Evolutionary conservation across 2,888 invertebrate genomes (phyloP), one percentile per base, ranked within the genome.

Genomic region (Apamea monoglypha): DNA sequence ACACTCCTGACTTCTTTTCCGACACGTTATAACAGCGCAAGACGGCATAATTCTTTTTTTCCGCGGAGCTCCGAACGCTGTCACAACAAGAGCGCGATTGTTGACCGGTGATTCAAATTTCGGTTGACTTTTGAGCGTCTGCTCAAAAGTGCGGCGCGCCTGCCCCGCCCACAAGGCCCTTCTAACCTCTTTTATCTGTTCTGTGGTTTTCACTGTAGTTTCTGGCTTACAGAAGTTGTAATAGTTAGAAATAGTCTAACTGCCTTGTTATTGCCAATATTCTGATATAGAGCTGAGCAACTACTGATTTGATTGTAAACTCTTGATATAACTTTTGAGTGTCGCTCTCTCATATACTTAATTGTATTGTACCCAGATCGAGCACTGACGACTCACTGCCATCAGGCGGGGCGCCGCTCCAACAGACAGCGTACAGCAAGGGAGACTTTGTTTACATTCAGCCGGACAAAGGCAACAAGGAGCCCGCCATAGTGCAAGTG

Each of bases 381-480:
- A 97, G 97, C 70, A 96, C 95, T 16, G 97, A 97, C 83, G 97
- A 96, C 86, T 97, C 94, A 29, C 92, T 96, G 91, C 94, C 94
- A 18, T 92, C 92, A 69, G 98, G 85, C 96, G 95, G 95, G 0
- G 95, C 95, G 0, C 95, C 96, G 0, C 89, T 95, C 0, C 93
- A 94, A 5, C 95, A 95, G 70, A 94, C 96, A 0, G 95, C 95
- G 74, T 97, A 96, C 92, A 91, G 91, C n/a, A 96, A 96, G 77
- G 99, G 99, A 0, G 99, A 99, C 94, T 99, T 99, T 96, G 99
- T 99, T 0, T 99, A 99, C 94, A 97, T 99, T 40, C 98, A 98
- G 79, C 97, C 98, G 0, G 97, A 96, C 81, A 97, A 97, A 85
- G 98, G 97, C 83, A 97, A 97, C 61, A 97, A 98, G 94, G 98